These are phyloP conservation scores for Dasypolia templi DNA, from an alignment of 2,888 invertebrate genomes.

Conservation along the genomic window DNA sequence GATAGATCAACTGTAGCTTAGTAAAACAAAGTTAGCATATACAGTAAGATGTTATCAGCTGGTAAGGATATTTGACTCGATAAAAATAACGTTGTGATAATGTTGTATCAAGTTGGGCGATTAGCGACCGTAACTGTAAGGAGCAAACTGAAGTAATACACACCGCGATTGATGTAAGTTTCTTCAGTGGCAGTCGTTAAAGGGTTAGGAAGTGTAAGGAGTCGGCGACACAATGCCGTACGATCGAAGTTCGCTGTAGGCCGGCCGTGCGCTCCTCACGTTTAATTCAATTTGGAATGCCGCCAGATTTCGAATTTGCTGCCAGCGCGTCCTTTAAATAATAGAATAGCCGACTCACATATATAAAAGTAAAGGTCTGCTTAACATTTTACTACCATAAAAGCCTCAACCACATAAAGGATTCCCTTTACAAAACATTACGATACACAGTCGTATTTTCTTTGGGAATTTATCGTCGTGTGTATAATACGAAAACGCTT, in stretches of 20 bases:
- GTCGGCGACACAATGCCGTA: conserved; percentile 76
- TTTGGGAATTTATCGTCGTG: conserved; percentile 40
- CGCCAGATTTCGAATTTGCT: conserved; percentile 88
- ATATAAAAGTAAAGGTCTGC: conserved; percentile 76
- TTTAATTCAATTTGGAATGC: conserved; percentile 88
- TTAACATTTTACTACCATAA: conserved; percentile 75
- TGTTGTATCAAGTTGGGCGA: conserved; percentile 37
- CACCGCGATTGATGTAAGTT: conserved; percentile 45
- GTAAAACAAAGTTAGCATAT: conserved; percentile 28
- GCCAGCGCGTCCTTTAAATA: conserved; percentile 86
- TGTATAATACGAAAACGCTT: conserved; percentile 46
- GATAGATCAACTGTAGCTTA: conserved; percentile 27
- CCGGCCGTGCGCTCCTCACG: conserved; percentile 79
- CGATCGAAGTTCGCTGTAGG: conserved; percentile 82
- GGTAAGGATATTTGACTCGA: conserved; percentile 26
- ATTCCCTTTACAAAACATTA: conserved; percentile 54
- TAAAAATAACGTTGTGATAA: conserved; percentile 48
- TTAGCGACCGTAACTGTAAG: conserved; percentile 19
- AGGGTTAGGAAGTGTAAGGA: conserved; percentile 54
- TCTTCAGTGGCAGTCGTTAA: conserved; percentile 65
- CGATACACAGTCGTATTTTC: conserved; percentile 43
- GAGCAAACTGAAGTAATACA: conserved; percentile 45
- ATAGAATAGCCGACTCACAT: conserved; percentile 83
- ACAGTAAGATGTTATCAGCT: conserved; percentile 30
- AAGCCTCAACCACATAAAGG: conserved; percentile 66